Conservation (phyloP, 2,113 vertebrate species). For the Notarius lentiginosus region DNA sequence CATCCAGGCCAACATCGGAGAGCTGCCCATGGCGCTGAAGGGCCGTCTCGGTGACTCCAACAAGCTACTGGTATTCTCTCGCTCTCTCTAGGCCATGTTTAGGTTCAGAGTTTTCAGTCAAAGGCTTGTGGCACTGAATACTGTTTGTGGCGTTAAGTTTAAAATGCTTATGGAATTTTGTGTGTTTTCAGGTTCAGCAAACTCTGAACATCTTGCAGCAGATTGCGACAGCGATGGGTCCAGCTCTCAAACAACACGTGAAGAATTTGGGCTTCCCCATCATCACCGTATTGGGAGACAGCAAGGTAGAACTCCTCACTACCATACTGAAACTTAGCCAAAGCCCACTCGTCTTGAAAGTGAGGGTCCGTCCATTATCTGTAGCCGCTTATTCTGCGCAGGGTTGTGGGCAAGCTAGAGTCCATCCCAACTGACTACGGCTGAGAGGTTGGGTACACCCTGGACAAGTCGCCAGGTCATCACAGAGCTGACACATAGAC, state of each 20-base stretch:
- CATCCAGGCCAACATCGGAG: slow-evolving; percentile 89
- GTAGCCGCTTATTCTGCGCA: too few species aligned
- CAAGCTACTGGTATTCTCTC: slow-evolving; percentile 88
- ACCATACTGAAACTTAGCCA: neutral
- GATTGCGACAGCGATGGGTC: slow-evolving; percentile 87
- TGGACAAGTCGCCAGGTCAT: too few species aligned
- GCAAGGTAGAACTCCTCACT: slow-evolving; percentile 80
- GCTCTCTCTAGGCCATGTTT: neutral
- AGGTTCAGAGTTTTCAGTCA: neutral
- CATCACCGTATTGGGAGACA: slow-evolving; percentile 92
- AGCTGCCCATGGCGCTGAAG: slow-evolving; percentile 88
- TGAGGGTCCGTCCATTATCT: neutral
- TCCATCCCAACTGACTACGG: too few species aligned
- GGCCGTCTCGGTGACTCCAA: slow-evolving; percentile 92
- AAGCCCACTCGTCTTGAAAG: neutral
- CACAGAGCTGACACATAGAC: too few species aligned
- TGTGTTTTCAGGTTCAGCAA: slow-evolving; percentile 84
- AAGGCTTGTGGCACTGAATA: neutral
- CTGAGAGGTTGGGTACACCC: too few species aligned
- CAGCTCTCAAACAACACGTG: slow-evolving; percentile 89
- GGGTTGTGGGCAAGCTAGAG: too few species aligned
- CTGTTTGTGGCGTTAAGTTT: neutral
- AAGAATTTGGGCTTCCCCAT: slow-evolving; percentile 88
- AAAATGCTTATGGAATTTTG: neutral
- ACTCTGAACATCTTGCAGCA: slow-evolving; percentile 91